These are phyloP conservation scores for Argyra leucocephala DNA, from an alignment of 2,888 invertebrate genomes.

Conservation along the genomic window DNA sequence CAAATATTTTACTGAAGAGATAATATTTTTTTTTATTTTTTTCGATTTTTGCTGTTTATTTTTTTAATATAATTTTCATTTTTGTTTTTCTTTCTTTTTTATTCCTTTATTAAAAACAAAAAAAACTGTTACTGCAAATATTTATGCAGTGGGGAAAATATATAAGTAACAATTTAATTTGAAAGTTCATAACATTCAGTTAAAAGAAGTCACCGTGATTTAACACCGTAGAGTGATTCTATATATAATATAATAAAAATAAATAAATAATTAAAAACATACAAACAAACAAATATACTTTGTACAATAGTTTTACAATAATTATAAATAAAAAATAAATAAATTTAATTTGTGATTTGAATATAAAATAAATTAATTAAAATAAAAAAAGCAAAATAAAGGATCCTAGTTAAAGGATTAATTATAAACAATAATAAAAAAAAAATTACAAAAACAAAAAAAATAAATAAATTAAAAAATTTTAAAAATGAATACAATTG, in stretches of 20 bases:
- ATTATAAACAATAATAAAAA: neutral
- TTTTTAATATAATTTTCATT: neutral
- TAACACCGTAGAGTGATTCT: too few relatives aligned
- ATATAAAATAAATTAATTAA: neutral
- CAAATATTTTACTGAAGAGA: neutral
- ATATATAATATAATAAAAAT: too few relatives aligned
- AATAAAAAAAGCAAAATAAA: neutral
- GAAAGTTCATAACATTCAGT: neutral
- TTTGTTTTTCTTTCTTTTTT: neutral
- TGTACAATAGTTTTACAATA: too few relatives aligned
- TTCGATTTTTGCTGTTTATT: too few relatives aligned
- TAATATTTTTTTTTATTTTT: neutral
- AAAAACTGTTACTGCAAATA: too few relatives aligned
- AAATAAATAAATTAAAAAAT: neutral
- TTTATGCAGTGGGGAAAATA: neutral
- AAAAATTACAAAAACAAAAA: neutral
- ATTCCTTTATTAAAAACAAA: neutral
- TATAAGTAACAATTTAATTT: neutral
- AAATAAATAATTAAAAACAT: too few relatives aligned
- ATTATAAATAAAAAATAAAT: neutral
- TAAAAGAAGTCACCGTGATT: constrained; percentile 4
- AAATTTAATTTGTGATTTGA: neutral
- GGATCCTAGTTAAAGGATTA: neutral
- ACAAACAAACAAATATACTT: too few relatives aligned
- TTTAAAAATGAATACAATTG: neutral